phyloP scores from a whole-genome alignment of 2,113 vertebrate species.

The Pithys albifrons region DNA sequence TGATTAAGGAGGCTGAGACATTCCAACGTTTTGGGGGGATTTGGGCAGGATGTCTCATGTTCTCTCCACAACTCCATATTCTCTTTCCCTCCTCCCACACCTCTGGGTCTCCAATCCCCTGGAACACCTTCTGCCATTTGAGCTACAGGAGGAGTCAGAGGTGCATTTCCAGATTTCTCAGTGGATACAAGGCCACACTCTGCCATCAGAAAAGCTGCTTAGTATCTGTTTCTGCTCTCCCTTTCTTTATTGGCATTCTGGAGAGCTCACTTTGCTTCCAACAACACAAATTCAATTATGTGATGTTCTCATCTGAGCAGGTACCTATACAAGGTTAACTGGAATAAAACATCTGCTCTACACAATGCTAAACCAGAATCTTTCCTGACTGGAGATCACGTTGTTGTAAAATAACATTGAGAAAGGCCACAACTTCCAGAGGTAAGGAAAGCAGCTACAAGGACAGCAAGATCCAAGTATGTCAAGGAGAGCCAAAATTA shows the following conservation, averaged over 20 bases:
- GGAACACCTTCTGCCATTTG: neutral
- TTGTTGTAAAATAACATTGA: neutral
- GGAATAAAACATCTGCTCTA: neutral
- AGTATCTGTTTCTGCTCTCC: neutral
- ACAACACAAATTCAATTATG: neutral
- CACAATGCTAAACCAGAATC: neutral
- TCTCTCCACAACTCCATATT: rapidly evolving
- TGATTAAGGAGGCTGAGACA: neutral
- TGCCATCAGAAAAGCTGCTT: neutral
- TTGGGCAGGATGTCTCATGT: neutral
- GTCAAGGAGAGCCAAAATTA: slow-evolving; percentile 18
- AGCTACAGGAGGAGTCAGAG: neutral
- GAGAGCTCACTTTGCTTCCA: neutral
- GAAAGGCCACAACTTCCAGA: neutral
- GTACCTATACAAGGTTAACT: neutral
- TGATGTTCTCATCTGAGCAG: neutral
- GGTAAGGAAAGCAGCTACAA: neutral
- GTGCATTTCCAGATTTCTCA: neutral
- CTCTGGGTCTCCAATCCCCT: neutral
- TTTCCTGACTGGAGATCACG: rapidly evolving
- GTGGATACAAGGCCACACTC: rapidly evolving
- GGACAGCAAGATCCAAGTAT: neutral
- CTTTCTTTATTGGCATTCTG: neutral
- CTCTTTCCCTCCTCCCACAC: neutral
- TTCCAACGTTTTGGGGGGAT: neutral